Base-by-base conservation (phyloP, 1,140 invertebrate species). In the Penaeus japonicus region DNA sequence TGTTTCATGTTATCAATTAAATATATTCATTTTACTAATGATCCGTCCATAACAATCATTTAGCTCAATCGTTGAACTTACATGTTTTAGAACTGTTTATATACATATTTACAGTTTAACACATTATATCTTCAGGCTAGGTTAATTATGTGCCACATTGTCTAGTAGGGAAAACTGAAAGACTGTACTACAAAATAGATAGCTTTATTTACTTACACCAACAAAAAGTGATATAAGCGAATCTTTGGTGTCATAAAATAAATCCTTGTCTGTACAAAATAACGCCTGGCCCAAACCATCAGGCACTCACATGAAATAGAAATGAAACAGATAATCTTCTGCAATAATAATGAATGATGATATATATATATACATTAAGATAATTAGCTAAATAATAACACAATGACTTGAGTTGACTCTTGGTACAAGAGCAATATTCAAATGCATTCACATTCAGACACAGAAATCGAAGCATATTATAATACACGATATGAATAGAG, bases 201-300 rank as follows among this genome's bases (percentile, higher is more conserved):
- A 22, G 24, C 82, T 88, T 88, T 83, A 83, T 88, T 27, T 62
- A 57, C 87, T 88, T 88, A 82, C 87, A 88, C 81, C 87, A 83
- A 39, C 79, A 84, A 81, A 47, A 47, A 47, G 65, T 77, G 80
- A 57, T 65, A 88, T 83, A 88, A 88, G 87, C 62, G 57, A 88
- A 83, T 88, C 87, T 88, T 88, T 88, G 87, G 87, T 83, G 87
- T 88, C 87, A 78, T 70, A 54, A 73, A 73, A 73, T 27, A 24
- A 73, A 73, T 27, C 17, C 7, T 88, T 83, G 59, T 57, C 17
- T 62, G 47, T 82, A 32, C 77, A 39, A 35, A 59, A 59, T 83
- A 22, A 79, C 59, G 20, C 55, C 77, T 83, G 27, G n/a, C 47
- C 62, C 65, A 55, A 32, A 77, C 77, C 79, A 35, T 15, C 30